A percentile compares a stretch with the other conserved stretches of the same genome.
Conservation (phyloP, 2,797 vertebrate genomes). For the Cuculus canorus region DNA sequence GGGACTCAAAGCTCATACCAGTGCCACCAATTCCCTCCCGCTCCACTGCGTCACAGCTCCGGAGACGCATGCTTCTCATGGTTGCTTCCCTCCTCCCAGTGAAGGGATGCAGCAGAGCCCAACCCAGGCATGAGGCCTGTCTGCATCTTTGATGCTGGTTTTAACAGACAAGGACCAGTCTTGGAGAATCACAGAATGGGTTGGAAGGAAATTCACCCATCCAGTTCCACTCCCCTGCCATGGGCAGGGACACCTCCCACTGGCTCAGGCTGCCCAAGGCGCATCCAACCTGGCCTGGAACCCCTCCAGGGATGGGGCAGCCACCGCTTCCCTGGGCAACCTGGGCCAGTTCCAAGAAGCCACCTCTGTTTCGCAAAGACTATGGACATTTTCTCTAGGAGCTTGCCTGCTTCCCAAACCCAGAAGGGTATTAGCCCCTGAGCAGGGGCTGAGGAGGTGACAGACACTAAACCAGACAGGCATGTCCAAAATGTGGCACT, state of each 20-base stretch:
- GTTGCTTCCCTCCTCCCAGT: neutral
- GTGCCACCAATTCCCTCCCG: neutral
- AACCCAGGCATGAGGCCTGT: neutral
- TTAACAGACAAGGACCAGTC: neutral
- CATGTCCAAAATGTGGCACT: neutral
- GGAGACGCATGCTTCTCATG: fast-evolving
- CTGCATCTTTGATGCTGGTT: neutral
- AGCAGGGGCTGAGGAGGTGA: neutral
- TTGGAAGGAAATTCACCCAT: too few relatives aligned
- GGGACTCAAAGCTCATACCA: neutral
- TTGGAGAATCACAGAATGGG: neutral
- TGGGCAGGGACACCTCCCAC: too few relatives aligned
- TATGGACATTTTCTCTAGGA: neutral
- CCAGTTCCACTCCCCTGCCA: too few relatives aligned
- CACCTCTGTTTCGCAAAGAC: neutral
- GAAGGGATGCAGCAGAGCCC: neutral
- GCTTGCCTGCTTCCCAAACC: neutral
- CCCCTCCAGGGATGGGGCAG: too few relatives aligned
- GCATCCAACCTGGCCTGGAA: too few relatives aligned
- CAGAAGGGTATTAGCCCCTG: neutral
- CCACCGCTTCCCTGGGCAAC: too few relatives aligned
- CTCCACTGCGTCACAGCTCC: neutral
- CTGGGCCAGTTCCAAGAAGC: neutral
- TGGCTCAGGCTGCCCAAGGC: too few relatives aligned
- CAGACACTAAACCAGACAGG: neutral